Percentiles rank a stretch among this genome's conserved stretches.
These are phyloP conservation scores for Kryptopterus vitreolus DNA, from an alignment of 2,797 vertebrate species.

Conservation along the genomic window DNA sequence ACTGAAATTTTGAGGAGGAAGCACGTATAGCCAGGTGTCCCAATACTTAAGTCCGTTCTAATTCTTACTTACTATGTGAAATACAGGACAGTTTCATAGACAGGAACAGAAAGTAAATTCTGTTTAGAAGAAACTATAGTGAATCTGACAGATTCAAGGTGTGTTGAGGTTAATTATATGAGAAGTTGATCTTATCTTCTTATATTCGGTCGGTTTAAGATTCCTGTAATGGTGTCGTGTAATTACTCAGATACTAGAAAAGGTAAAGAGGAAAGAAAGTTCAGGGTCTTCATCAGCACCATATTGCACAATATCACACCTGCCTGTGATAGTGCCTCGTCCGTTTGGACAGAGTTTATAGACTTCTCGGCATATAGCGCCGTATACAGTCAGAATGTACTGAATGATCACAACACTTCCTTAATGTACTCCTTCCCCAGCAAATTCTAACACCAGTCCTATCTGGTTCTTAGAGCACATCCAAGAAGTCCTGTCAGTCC, in stretches of 20 bases:
- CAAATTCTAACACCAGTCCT: background rate
- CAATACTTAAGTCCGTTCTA: no score
- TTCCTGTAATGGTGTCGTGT: background rate
- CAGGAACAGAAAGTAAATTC: no score
- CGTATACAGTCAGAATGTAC: background rate
- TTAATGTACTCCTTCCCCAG: background rate
- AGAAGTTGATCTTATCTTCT: no score
- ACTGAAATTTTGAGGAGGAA: no score
- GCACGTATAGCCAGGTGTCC: background rate
- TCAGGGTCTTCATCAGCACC: background rate
- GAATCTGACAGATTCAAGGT: no score
- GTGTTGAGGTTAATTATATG: no score
- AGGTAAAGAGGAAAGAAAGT: background rate
- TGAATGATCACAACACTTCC: background rate
- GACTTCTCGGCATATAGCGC: background rate
- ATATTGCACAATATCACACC: background rate
- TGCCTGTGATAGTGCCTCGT: background rate
- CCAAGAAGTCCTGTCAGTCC: background rate
- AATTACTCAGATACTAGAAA: constrained; percentile 3
- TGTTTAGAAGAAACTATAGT: no score
- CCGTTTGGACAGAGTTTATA: background rate
- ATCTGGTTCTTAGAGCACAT: background rate
- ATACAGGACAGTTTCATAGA: no score
- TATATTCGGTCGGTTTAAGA: no score
- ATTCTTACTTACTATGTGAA: no score